phyloP scores from a whole-genome alignment of 2,888 invertebrate genomes.

The Tribolium freemani region DNA sequence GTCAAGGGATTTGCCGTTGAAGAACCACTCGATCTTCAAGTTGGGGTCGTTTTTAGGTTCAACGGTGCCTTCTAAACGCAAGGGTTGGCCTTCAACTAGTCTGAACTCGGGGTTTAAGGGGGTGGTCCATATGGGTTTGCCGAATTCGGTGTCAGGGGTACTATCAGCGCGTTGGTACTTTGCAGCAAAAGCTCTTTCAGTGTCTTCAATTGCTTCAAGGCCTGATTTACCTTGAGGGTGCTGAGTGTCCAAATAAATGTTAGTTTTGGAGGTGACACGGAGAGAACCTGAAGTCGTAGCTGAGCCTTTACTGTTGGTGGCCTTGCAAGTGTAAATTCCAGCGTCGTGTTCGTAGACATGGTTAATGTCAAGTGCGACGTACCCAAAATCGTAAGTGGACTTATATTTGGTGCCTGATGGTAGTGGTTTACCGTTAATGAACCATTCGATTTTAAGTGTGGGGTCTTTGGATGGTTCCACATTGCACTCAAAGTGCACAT shows the following conservation, averaged over 20 bases:
- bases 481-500: conserved; percentile 91
- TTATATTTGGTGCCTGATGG: conserved; percentile 92
- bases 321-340: conserved; percentile 91
- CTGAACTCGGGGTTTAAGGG: conserved; percentile 86
- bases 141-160: conserved; percentile 82
- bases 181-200: conserved; percentile 84
- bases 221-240: conserved; percentile 95
- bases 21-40: conserved; percentile 93
- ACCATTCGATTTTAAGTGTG: conserved; percentile 94
- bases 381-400: conserved; percentile 96
- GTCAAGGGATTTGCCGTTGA: conserved; percentile 89
- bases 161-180: conserved; percentile 79
- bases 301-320: conserved; percentile 88
- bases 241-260: conserved; percentile 90
- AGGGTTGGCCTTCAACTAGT: conserved; percentile 84
- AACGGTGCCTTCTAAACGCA: conserved; percentile 95
- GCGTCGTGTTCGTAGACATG: conserved; percentile 93
- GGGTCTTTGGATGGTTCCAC: conserved; percentile 94
- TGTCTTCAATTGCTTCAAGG: conserved; percentile 89
- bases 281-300: conserved; percentile 93
- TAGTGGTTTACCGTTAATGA: conserved; percentile 91
- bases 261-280: conserved; percentile 84
- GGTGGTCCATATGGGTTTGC: conserved; percentile 89
- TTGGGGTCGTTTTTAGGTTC: conserved; percentile 95
- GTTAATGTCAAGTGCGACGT: conserved; percentile 90